Conservation (phyloP, 1,140 invertebrate genomes). For the Trichonephila clavipes region DNA sequence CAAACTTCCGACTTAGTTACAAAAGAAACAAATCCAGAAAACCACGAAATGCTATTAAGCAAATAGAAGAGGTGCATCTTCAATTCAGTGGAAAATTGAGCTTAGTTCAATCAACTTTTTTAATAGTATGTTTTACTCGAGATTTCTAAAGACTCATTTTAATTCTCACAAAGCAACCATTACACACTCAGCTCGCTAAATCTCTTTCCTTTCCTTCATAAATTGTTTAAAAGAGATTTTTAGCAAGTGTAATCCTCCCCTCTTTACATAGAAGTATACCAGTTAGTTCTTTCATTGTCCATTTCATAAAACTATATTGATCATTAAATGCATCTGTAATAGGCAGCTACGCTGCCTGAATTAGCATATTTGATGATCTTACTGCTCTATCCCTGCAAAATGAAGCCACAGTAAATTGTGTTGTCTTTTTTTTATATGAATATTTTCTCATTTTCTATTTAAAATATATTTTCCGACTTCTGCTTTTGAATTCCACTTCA, state of each 20-base stretch:
- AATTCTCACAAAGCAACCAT: not conserved
- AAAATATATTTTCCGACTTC: not conserved
- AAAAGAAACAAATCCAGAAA: not conserved
- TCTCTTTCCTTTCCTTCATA: not conserved
- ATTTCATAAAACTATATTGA: constrained; percentile 46
- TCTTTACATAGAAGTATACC: not conserved
- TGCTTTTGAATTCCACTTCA: not conserved
- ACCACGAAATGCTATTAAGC: constrained; percentile 20
- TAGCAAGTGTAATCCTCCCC: not conserved
- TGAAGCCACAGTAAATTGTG: not conserved
- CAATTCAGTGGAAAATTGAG: not conserved
- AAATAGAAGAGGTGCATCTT: not conserved
- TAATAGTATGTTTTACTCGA: not conserved
- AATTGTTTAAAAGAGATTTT: not conserved
- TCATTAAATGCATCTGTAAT: constrained; percentile 14
- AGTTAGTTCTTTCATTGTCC: not conserved
- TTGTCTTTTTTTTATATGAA: not conserved
- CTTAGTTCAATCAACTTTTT: constrained; percentile 3
- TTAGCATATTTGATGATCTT: constrained; percentile 30
- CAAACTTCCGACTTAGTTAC: not conserved
- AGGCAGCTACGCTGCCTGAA: not conserved
- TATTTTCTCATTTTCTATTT: constrained; percentile 15
- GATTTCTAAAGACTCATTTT: not conserved
- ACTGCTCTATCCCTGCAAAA: not conserved
- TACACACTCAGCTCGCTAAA: not conserved